phyloP scores from a whole-genome alignment of 2,113 vertebrate genomes.

The Grammomys surdaster region DNA sequence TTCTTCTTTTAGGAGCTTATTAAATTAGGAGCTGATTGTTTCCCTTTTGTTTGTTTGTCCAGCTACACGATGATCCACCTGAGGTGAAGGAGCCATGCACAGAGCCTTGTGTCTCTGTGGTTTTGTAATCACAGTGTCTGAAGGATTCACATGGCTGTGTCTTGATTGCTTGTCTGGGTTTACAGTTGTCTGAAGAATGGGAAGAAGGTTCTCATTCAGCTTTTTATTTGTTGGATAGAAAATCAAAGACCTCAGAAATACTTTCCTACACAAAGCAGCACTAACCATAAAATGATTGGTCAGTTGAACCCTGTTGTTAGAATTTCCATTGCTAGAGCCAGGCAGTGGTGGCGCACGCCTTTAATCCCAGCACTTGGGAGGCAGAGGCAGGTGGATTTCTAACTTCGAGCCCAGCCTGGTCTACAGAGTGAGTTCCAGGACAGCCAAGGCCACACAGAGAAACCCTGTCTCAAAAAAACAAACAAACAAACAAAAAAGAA shows the following conservation, averaged over 20 bases:
- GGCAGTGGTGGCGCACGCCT: no score
- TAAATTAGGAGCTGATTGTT: not conserved
- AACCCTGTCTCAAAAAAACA: no score
- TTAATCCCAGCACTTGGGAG: no score
- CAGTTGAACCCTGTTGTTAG: not conserved
- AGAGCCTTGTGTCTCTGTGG: no score
- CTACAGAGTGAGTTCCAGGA: no score
- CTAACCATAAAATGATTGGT: not conserved
- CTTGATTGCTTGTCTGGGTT: not conserved
- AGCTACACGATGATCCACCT: not conserved
- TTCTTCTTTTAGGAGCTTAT: not conserved
- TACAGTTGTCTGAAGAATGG: not conserved
- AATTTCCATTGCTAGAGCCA: not conserved
- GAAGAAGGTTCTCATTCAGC: not conserved
- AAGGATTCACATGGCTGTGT: not conserved
- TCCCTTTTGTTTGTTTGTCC: not conserved
- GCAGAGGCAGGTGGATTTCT: no score
- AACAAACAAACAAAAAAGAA: not conserved
- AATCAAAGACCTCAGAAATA: not conserved
- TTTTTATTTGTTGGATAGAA: not conserved
- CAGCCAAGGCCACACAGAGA: no score
- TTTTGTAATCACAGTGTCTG: not conserved
- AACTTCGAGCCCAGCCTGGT: no score
- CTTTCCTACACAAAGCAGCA: not conserved
- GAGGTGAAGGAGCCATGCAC: not conserved